These are phyloP conservation scores for Mechanitis mazaeus DNA, from an alignment of 2,888 invertebrate species.

Conservation along the genomic window DNA sequence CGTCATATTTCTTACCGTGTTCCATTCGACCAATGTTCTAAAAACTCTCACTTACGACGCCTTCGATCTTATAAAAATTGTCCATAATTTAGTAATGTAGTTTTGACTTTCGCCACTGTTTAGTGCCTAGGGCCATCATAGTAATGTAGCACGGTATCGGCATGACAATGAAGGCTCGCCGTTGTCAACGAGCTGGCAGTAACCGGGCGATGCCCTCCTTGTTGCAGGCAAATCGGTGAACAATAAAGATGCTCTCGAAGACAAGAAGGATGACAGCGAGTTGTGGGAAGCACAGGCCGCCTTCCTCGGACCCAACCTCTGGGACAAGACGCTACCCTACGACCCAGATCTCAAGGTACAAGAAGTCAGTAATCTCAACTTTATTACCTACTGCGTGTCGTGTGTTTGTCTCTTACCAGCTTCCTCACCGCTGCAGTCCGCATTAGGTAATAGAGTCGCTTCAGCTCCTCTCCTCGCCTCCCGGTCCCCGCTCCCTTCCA, in stretches of 20 bases:
- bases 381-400: slow-evolving; percentile 64
- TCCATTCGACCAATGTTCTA: not conserved
- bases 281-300: slow-evolving; percentile 96
- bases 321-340: slow-evolving; percentile 95
- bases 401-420: slow-evolving; percentile 47
- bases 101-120: slow-evolving; percentile 7
- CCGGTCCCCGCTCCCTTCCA: slow-evolving; percentile 12
- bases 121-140: not conserved
- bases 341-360: slow-evolving; percentile 97
- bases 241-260: slow-evolving; percentile 79
- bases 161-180: slow-evolving; percentile 24
- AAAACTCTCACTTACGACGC: no score
- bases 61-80: no score
- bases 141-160: slow-evolving; percentile 10
- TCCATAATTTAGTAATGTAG: no score
- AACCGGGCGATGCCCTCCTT: slow-evolving; percentile 56
- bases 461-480: slow-evolving; percentile 16
- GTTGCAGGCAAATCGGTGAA: slow-evolving; percentile 80
- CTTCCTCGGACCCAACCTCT: slow-evolving; percentile 95
- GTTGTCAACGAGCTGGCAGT: slow-evolving; percentile 42
- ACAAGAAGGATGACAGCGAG: slow-evolving; percentile 89
- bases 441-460: slow-evolving; percentile 65
- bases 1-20: slow-evolving; percentile 7
- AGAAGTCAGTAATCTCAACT: slow-evolving; percentile 78
- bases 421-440: slow-evolving; percentile 44